A percentile compares a stretch with the other conserved stretches of the same genome.
Conservation (phyloP, 2,113 vertebrate genomes). For the Balaeniceps rex region DNA sequence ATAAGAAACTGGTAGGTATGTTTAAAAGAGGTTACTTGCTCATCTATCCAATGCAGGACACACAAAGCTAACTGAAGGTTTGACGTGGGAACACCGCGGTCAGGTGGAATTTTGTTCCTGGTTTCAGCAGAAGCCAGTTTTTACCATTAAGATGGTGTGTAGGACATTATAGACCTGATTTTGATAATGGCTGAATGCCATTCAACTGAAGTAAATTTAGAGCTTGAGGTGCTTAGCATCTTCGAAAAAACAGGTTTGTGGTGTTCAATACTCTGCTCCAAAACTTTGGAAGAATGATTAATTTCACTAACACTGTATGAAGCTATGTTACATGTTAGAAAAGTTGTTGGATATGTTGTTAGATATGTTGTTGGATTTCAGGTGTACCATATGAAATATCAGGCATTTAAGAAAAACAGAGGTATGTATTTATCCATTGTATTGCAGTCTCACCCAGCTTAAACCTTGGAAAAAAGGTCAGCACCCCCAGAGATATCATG, state of each 20-base stretch:
- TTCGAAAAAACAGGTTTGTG: background rate
- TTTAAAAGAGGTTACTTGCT: background rate
- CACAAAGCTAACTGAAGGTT: background rate
- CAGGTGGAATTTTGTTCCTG: background rate
- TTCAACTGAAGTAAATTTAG: background rate
- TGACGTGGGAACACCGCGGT: background rate
- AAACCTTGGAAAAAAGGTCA: constrained; percentile 91
- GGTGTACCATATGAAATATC: background rate
- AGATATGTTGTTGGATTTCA: background rate
- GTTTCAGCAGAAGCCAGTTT: background rate
- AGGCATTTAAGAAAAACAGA: background rate
- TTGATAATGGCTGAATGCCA: background rate
- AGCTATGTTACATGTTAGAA: background rate
- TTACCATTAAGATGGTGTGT: background rate
- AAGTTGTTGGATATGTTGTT: background rate
- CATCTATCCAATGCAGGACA: background rate
- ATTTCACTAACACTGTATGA: background rate
- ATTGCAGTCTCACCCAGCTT: constrained; percentile 77
- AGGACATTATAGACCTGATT: background rate
- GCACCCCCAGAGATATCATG: constrained; percentile 93
- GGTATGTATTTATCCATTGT: background rate
- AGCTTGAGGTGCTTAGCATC: background rate
- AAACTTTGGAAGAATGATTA: background rate
- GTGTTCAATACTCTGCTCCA: background rate
- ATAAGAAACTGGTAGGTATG: background rate